Base-by-base conservation (phyloP, 2,113 vertebrate species). In the Nansenia antarctica region DNA sequence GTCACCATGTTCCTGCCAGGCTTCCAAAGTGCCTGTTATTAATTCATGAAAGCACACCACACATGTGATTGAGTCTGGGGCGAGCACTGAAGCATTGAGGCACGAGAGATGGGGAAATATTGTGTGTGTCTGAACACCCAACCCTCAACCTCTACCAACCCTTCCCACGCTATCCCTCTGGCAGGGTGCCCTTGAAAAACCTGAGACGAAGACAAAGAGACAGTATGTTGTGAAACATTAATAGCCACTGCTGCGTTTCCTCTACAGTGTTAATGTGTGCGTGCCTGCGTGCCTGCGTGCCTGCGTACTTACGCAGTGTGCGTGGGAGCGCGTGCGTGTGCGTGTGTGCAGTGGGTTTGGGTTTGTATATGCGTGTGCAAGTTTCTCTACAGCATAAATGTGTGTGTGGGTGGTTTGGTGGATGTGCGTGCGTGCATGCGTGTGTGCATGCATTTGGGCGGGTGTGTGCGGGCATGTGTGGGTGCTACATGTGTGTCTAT, bases 41-140 rank as follows among this genome's bases (percentile, higher is more conserved):
- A 96, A 96, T 96, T 96, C 94, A 96, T 96, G 94, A 94, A 93
- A 95, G 93, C 87, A 88, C 93, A 91, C 87, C 76, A 88, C 92
- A 87, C 91, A 86, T 89, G 88, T 91, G 95, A 96, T 94, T 91
- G 94, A 94, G 94, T 93, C 94, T 87, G 86, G 92, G n/a, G n/a
- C 85, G 91, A 96, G 94, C 94, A 85, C 91, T 87, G 92, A 86
- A 91, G 94, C 94, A 87, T 90, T 88, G 90, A 93, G 90, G 91
- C 91, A 88, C 86, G 55, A 83, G 90, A 90, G 88, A 90, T 30
- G 78, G 91, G 86, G 84, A 92, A 92, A 92, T 88, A 92, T 92
- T 93, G 92, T 35, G 78, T 80, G 83, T 79, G 82, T 89, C 82
- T 88, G 79, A 84, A 88, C 87, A 84, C 75, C 79, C 84, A 53